Percentiles rank a stretch among this genome's conserved stretches.
phyloP scores from a whole-genome alignment of 1,140 invertebrate genomes.

The Anoplolepis gracilipes region DNA sequence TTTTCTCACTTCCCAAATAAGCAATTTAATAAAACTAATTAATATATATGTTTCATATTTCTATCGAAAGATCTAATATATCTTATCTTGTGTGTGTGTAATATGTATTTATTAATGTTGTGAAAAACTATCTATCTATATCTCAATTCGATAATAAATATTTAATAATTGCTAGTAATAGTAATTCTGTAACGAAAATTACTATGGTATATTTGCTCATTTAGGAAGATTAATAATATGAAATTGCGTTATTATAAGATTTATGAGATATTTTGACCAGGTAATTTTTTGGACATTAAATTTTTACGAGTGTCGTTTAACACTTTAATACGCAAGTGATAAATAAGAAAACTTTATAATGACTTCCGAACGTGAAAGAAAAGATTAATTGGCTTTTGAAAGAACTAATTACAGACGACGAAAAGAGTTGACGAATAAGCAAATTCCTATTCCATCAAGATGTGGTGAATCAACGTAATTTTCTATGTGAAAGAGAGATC shows the following conservation, averaged over 20 bases:
- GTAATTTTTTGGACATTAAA: not conserved
- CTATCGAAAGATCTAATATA: not conserved
- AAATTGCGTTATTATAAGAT: conserved; percentile 20
- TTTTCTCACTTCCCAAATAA: not conserved
- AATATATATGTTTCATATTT: conserved; percentile 4
- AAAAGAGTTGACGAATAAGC: conserved; percentile 27
- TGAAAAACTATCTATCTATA: conserved; percentile 3
- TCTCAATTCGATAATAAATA: not conserved
- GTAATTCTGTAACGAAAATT: conserved; percentile 27
- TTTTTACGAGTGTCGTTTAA: not conserved
- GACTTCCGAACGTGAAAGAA: not conserved
- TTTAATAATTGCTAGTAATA: conserved; percentile 26
- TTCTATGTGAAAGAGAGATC: not conserved
- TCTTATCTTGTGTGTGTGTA: not conserved
- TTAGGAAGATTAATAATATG: not conserved
- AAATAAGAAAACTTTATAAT: not conserved
- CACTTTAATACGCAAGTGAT: not conserved
- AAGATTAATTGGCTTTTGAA: not conserved
- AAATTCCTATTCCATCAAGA: not conserved
- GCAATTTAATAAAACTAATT: conserved; percentile 3
- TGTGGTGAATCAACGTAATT: not conserved
- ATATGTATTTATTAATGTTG: not conserved
- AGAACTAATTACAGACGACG: not conserved
- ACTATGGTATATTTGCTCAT: not conserved
- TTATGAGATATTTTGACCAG: not conserved